Percentiles rank a stretch among this genome's conserved stretches.
phyloP scores from a whole-genome alignment of 2,113 vertebrate genomes.

The Diglossa brunneiventris region DNA sequence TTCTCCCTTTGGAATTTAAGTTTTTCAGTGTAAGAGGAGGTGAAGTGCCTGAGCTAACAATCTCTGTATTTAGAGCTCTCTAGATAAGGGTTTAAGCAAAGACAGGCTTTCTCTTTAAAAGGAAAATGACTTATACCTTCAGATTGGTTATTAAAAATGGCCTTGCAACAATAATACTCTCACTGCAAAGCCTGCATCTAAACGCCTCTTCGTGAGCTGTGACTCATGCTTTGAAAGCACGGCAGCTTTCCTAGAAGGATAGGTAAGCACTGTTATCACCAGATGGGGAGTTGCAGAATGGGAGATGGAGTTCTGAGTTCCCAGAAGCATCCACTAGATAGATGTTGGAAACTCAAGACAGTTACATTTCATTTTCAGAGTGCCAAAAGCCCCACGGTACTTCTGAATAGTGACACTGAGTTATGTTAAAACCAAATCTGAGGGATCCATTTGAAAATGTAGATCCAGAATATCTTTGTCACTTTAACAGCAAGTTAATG shows the following conservation, averaged over 20 bases:
- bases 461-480: not conserved
- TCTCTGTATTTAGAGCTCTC: not conserved
- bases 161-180: not conserved
- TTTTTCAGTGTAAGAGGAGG: not conserved
- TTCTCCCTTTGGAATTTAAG: not conserved
- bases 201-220: not conserved
- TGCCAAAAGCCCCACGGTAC: not conserved
- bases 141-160: not conserved
- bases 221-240: not conserved
- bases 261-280: not conserved
- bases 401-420: rapidly evolving
- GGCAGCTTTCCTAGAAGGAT: not conserved
- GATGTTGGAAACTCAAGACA: not conserved
- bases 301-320: not conserved
- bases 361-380: not conserved
- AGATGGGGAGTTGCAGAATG: not conserved
- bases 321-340: not conserved
- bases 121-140: not conserved
- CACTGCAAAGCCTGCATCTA: not conserved
- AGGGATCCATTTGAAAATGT: not conserved
- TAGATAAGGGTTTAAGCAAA: not conserved
- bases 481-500: not conserved
- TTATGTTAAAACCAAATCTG: not conserved
- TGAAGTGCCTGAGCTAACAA: not conserved
- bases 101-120: not conserved